Percentiles rank a stretch among this genome's conserved stretches.
These are phyloP conservation scores for Styela plicata DNA, from an alignment of 23 tunicate species.

Conservation along the genomic window DNA sequence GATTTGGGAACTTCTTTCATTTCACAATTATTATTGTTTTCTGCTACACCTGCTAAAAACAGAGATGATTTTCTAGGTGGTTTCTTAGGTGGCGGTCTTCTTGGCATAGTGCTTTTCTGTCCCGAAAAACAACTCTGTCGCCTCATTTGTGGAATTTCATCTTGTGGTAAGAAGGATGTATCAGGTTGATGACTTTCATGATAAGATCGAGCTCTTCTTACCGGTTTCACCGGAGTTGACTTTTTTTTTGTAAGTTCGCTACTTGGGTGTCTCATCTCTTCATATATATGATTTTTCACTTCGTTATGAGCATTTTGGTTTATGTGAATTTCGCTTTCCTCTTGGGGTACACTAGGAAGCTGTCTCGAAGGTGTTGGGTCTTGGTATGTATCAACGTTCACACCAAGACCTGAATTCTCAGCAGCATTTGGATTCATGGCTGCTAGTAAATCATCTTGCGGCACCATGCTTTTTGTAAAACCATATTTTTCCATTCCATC, in stretches of 20 bases:
- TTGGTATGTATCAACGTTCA: neutral
- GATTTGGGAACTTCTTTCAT: neutral
- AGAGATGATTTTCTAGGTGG: conserved; percentile 7
- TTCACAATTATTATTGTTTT: neutral
- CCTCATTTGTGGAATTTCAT: conserved; percentile 16
- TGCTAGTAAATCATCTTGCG: conserved; percentile 13
- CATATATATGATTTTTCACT: conserved; percentile 4
- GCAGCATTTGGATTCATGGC: neutral
- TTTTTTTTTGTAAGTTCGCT: neutral
- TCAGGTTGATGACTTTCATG: neutral
- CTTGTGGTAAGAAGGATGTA: neutral
- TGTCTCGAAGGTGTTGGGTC: neutral
- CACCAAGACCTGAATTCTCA: neutral
- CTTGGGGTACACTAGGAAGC: neutral
- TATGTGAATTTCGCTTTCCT: neutral
- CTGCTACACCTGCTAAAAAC: neutral
- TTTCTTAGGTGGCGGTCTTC: neutral
- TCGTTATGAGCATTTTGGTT: conserved; percentile 8
- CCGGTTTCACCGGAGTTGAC: neutral
- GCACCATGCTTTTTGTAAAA: conserved; percentile 18
- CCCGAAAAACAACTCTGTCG: conserved; percentile 10
- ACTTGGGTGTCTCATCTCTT: neutral
- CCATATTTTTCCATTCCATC: conserved; percentile 22
- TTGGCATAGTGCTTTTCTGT: neutral
- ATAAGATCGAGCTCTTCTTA: conserved; percentile 6